phyloP scores from a whole-genome alignment of 2,888 invertebrate species.

The Tanytarsus gracilentus region DNA sequence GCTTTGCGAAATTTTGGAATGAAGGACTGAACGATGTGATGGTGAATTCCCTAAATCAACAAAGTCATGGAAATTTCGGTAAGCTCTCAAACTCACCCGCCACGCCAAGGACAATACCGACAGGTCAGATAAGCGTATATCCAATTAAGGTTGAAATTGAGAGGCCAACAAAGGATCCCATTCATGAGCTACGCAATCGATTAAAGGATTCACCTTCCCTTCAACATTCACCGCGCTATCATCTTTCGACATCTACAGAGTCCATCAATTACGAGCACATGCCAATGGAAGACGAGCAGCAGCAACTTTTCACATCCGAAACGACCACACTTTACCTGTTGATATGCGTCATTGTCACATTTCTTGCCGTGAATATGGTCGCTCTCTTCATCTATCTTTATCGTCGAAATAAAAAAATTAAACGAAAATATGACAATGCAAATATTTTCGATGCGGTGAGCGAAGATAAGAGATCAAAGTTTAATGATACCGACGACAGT shows the following conservation, averaged over 20 bases:
- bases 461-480: conserved; percentile 39
- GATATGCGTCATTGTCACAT: conserved; percentile 57
- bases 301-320: conserved; percentile 49
- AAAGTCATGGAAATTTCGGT: conserved; percentile 32
- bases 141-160: conserved; percentile 28
- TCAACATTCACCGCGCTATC: conserved; percentile 30
- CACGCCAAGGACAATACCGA: conserved; percentile 33
- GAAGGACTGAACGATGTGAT: conserved; percentile 67
- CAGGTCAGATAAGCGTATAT: conserved; percentile 26
- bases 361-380: conserved; percentile 59
- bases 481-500: conserved; percentile 41
- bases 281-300: conserved; percentile 33
- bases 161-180: conserved; percentile 31
- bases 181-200: conserved; percentile 31
- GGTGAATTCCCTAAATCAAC: conserved; percentile 40
- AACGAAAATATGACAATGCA: conserved; percentile 29
- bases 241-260: conserved; percentile 5
- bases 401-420: conserved; percentile 16
- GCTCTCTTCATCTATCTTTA: conserved; percentile 35
- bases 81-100: conserved; percentile 32
- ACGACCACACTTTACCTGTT: conserved; percentile 52
- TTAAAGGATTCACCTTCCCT: conserved; percentile 30
- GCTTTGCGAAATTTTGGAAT: conserved; percentile 77
- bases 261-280: conserved; percentile 27
- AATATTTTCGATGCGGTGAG: conserved; percentile 38